Evolutionary conservation across 2,797 vertebrate genomes (phyloP).

Genomic region (Phoebastria nigripes): DNA sequence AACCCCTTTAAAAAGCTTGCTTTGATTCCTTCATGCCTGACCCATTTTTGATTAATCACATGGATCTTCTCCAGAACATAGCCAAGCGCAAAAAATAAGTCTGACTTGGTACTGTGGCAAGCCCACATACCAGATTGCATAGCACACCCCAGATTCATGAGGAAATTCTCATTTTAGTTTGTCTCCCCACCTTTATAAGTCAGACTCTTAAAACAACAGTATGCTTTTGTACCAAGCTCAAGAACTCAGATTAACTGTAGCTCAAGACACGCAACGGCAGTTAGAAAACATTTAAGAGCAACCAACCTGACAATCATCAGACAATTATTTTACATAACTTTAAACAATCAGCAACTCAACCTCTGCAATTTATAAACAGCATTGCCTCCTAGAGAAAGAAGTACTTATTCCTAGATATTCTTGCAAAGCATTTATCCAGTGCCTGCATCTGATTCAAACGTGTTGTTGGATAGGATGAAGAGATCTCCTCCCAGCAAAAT

Average conservation of each 20-base stretch:
- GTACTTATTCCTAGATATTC: neutral
- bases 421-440: neutral
- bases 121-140: neutral
- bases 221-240: neutral
- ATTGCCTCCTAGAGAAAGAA: neutral
- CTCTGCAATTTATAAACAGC: neutral
- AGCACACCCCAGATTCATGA: neutral
- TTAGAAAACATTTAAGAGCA: conserved; percentile 17
- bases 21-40: conserved; percentile 44
- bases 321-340: conserved; percentile 3
- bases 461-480: neutral
- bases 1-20: neutral
- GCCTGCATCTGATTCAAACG: neutral
- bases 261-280: neutral
- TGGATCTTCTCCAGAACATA: conserved; percentile 13
- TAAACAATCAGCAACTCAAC: neutral
- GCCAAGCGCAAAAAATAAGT: neutral
- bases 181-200: neutral
- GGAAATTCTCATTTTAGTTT: neutral
- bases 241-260: neutral
- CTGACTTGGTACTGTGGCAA: neutral
- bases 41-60: neutral
- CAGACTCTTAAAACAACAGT: neutral
- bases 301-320: neutral
- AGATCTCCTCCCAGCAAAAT: neutral